Base-by-base conservation (phyloP, 37 sponge, comb jelly and placozoan species). In the Lycopodina hypogea region DNA sequence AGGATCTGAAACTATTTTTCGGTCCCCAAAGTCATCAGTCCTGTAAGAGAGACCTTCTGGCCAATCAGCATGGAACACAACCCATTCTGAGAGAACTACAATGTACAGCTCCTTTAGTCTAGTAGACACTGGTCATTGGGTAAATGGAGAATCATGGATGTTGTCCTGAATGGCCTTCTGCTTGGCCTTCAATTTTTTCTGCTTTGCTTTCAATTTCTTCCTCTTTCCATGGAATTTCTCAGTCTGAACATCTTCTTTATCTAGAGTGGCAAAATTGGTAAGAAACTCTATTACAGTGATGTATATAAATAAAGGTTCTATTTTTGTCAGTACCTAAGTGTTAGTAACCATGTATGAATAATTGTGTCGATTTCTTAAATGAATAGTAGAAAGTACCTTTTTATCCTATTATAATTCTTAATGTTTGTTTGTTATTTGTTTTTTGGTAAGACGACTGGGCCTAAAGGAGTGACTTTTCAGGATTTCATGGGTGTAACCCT, bases 171-270 rank as follows among this genome's bases (percentile, higher is more conserved):
- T 65, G 32, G 74, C 56, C 11, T 26, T 50, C 56, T 73, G 26
- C 74, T 55, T 73, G 34, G 17, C 23, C 32, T 53, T 73, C 56
- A 73, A n/a, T n/a, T n/a, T n/a, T n/a, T n/a, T n/a, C n/a, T n/a
- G n/a, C n/a, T n/a, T n/a, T n/a, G n/a, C n/a, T n/a, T n/a, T n/a
- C n/a, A n/a, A 17, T 15, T 50, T 50, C 56, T 73, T 73, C 34
- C 74, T 73, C 9, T 52, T 50, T 23, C n/a, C 71, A 37, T 3
- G 38, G 34, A 70, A 26, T 26, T 73, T 73, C 19, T 73, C 56
- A 24, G 1, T 28, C 35, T 23, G 74, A n/a, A 48, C 37, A 2
- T 65, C 66, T 65, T 65, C 66, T 8, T 2, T 65, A 4, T 32
- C 66, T 65, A 45, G 48, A 9, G 48, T 45, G 9, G 48, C 4